Evolutionary conservation across 2,113 vertebrate genomes (phyloP), one percentile per base, ranked within the genome.

Genomic region (Abramis brama): DNA sequence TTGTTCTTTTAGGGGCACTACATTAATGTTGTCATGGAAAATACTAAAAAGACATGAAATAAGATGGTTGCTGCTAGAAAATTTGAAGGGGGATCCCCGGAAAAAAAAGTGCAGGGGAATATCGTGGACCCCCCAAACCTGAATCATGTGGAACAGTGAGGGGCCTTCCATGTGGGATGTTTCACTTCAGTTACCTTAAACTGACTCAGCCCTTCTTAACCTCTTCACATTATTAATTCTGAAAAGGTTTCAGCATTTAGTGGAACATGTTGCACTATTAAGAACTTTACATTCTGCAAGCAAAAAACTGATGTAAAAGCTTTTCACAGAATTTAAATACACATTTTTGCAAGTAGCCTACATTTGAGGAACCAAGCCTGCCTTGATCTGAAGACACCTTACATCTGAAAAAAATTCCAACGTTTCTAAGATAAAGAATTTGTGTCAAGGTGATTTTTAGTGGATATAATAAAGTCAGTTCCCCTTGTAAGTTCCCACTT

Each of bases 81-180:
- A 60, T 86, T 82, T 50, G 4, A 62, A 74, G 84, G 87, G 87
- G 82, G 87, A 85, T 64, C 76, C 84, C 87, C 74, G 43, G 64
- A 19, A 45, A 64, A 57, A 57, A 79, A 85, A 78, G n/a, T 79
- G 79, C 76, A 33, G 59, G 23, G 80, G 59, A 62, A 55, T 77
- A 82, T 25, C 6, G 59, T 50, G 45, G 82, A 79, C 62, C 84
- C 76, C 87, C 62, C n/a, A 11, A 80, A 25, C n/a, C 59, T 17
- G 33, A 33, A 60, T 79, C 55, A 39, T 47, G 36, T 19, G 39
- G 78, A 62, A 19, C 33, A 78, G 23, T 39, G 52, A 73, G 84
- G 87, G 87, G 87, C 71, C 87, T 88, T 86, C 84, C 87, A 79
- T 52, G 12, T 62, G 62, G 43, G 15, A 70, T 27, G 9, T 57